Evolutionary conservation across 2,113 vertebrate species (phyloP), one percentile per base, ranked within the genome.

Genomic region (Halichoeres trimaculatus): DNA sequence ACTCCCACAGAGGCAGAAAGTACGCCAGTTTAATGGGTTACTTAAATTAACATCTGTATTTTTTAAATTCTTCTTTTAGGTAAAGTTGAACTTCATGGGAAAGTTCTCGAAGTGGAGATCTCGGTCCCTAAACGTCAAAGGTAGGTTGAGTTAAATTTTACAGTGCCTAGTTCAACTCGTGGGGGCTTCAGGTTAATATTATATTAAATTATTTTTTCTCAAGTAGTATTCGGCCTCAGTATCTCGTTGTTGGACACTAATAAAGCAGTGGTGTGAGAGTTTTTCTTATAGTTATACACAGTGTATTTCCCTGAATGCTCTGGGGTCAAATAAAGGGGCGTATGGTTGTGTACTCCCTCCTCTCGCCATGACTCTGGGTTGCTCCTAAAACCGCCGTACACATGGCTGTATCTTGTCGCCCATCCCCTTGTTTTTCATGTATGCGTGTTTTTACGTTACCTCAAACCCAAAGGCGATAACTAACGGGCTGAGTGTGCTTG

Each of bases 111-210:
- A 94, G 97, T 99, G 90, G 97, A 99, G 71, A 95, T 98, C 84
- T 99, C 98, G 9, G 98, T 99, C 78, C 97, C 98, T 56, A 98
- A 98, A 94, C 95, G 96, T 92, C 98, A 97, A 94, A 97, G 98
- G 98, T 99, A 95, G 94, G 88, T 74, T n/a, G 17, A 52, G 6
- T 30, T 69, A 74, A 76, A 69, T 66, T 60, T 61, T 55, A 34
- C 52, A n/a, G 11, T 67, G 19, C 59, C 61, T 59, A 40, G 47
- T 58, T 76, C 62, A 71, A 81, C 69, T 84, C 43, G 51, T 72
- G 26, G 62, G 43, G 59, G 53, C 66, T 66, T 1, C 4, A 6
- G 5, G 6, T 19, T 45, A 45, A 17, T 17, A 43, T 20, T 17
- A 17, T 17, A 43, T 20, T 17, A 4, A 1, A 13, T 7, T 19